Conservation (phyloP, 2,113 vertebrate genomes). For the Centrocercus urophasianus region DNA sequence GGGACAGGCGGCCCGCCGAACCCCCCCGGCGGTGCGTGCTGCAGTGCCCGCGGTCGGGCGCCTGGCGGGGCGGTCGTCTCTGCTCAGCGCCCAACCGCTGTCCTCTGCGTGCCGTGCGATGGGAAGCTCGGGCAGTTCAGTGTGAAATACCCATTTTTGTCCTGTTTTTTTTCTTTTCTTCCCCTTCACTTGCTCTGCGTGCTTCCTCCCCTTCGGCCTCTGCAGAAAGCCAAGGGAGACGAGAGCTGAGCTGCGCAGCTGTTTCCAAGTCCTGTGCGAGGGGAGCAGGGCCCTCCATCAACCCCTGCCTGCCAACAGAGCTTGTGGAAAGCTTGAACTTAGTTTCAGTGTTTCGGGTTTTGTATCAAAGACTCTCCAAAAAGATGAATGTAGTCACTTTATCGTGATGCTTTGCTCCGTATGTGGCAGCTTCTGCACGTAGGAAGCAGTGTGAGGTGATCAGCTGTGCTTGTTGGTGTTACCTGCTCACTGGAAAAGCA, state of each 20-base stretch:
- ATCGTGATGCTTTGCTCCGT: accelerated
- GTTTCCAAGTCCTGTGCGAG: accelerated
- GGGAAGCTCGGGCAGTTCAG: not conserved
- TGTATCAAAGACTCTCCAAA: accelerated
- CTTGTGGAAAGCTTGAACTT: not conserved
- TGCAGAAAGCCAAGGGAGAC: not conserved
- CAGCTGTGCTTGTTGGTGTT: not conserved
- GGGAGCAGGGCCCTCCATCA: not conserved
- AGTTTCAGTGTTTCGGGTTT: not conserved
- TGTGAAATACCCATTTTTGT: no score
- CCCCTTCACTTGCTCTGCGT: no score
- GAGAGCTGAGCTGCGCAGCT: not conserved
- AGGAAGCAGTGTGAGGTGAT: not conserved
- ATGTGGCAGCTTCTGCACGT: not conserved
- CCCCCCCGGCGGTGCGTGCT: no score
- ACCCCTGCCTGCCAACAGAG: accelerated
- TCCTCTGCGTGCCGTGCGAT: no score
- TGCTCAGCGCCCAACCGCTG: no score
- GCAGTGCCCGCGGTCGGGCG: no score
- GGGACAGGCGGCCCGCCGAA: no score
- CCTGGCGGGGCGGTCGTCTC: no score
- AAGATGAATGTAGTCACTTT: accelerated
- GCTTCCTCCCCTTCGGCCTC: not conserved
- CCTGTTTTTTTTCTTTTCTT: accelerated
- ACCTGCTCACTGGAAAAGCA: accelerated